These are phyloP conservation scores for Vollenhovia emeryi DNA, from an alignment of 1,140 invertebrate species.

Conservation along the genomic window DNA sequence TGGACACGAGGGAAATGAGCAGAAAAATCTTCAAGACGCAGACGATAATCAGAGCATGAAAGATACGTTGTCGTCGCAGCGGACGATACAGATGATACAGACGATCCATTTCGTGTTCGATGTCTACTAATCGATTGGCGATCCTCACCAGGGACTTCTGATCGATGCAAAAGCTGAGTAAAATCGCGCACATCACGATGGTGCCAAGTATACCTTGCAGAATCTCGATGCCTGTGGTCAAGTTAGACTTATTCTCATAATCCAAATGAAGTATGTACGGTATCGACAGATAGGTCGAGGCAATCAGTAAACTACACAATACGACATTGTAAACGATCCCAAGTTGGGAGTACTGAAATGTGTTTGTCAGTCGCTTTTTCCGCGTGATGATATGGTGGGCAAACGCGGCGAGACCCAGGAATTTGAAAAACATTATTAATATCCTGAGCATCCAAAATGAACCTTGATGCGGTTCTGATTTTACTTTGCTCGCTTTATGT, in stretches of 20 bases:
- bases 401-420: constrained; percentile 63
- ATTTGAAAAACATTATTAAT: constrained; percentile 50
- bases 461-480: background rate
- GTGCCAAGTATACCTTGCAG: background rate
- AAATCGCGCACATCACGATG: background rate
- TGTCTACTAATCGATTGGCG: constrained; percentile 18
- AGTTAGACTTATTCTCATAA: background rate
- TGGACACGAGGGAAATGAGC: background rate
- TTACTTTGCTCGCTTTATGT: background rate
- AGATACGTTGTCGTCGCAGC: background rate
- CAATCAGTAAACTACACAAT: background rate
- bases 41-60: background rate
- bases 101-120: background rate
- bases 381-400: background rate
- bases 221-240: constrained; percentile 32
- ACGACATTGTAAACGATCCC: constrained; percentile 58
- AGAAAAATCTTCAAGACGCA: background rate
- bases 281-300: background rate
- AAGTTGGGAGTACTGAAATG: constrained; percentile 14
- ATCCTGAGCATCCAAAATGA: background rate
- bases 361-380: background rate
- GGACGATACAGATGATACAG: background rate
- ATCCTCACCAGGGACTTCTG: constrained; percentile 28
- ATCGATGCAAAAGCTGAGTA: constrained; percentile 27
- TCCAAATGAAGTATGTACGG: background rate